Evolutionary conservation across 53 echinoderm and acorn worm genomes (phyloP), one percentile per base, ranked within the genome.

Genomic region (Hippasteria phrygiana): DNA sequence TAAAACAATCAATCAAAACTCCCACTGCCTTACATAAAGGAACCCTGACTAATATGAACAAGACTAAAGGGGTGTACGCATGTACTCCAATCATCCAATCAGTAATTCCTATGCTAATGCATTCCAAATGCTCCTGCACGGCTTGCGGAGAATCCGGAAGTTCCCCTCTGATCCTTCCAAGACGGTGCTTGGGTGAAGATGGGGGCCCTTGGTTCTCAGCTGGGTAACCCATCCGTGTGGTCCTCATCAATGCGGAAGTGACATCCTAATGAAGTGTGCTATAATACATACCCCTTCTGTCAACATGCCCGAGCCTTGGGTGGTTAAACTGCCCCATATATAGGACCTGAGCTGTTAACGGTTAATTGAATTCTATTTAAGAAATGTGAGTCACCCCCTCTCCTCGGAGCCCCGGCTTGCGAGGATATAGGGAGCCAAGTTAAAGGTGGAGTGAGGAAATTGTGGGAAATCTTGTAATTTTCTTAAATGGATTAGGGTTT

Each of bases 341-440:
- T 33, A 40, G 62, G 39, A 80, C 54, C 54, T 38, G 42, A 54
- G 63, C 62, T 62, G 62, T 62, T 62, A 17, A 43, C 62, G 54
- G 62, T 63, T 63, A 80, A 80, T 80, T 80, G 80, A 80, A 80
- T 63, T 62, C 80, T 80, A 62, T 80, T 80, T 80, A 46, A 80
- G 31, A 80, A 10, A 63, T 63, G 62, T 80, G 80, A 80, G 80
- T 80, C 80, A 80, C 80, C 80, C 43, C 2, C 28, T 42, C 77
- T 55, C 48, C 48, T 27, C 29, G 36, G 26, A 55, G 40, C 38
- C 38, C 39, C n/a, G n/a, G n/a, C n/a, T n/a, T 38, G 71, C 2
- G 71, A 71, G 71, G 39, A 71, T 71, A 38, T 71, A 18, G 71
- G n/a, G 39, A 71, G 16, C 39, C 24, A 62, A 17, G 80, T 62